These are phyloP conservation scores for Xenentodon cancila DNA, from an alignment of 2,797 vertebrate genomes.

Conservation along the genomic window DNA sequence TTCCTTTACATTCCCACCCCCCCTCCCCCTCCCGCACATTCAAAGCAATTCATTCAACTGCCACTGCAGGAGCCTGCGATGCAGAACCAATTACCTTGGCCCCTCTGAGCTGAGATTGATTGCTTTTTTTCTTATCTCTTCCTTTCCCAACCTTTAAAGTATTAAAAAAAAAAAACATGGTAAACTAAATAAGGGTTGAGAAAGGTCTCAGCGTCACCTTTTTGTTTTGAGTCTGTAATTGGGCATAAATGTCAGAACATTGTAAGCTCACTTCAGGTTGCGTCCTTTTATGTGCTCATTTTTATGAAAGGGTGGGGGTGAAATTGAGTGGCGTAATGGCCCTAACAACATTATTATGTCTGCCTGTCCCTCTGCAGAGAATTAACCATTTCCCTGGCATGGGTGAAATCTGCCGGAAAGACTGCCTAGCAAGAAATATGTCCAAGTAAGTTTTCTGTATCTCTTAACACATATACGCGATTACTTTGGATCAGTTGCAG, in stretches of 20 bases:
- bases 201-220: constrained; percentile 85
- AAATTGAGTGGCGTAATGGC: constrained; percentile 80
- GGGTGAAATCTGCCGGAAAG: constrained; percentile 99
- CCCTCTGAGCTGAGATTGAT: constrained; percentile 85
- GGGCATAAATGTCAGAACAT: constrained; percentile 88
- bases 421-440: constrained; percentile 99
- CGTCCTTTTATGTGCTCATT: constrained; percentile 81
- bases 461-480: constrained; percentile 18
- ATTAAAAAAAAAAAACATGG: constrained; percentile 73
- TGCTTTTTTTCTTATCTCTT: constrained; percentile 64
- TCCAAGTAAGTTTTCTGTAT: constrained; percentile 90
- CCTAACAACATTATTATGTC: constrained; percentile 84
- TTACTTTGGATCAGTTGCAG: constrained; percentile 23
- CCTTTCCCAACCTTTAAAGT: constrained; percentile 77
- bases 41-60: constrained; percentile 88
- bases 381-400: constrained; percentile 99
- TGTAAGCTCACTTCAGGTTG: constrained; percentile 83
- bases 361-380: constrained; percentile 87
- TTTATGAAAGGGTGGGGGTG: constrained; percentile 71
- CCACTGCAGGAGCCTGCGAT: constrained; percentile 83
- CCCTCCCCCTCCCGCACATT: constrained; percentile 73
- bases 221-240: constrained; percentile 88
- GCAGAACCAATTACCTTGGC: constrained; percentile 89
- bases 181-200: constrained; percentile 86
- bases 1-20: constrained; percentile 62